Conservation (phyloP, 2,888 invertebrate species). For the Nemotelus pantherinus region DNA sequence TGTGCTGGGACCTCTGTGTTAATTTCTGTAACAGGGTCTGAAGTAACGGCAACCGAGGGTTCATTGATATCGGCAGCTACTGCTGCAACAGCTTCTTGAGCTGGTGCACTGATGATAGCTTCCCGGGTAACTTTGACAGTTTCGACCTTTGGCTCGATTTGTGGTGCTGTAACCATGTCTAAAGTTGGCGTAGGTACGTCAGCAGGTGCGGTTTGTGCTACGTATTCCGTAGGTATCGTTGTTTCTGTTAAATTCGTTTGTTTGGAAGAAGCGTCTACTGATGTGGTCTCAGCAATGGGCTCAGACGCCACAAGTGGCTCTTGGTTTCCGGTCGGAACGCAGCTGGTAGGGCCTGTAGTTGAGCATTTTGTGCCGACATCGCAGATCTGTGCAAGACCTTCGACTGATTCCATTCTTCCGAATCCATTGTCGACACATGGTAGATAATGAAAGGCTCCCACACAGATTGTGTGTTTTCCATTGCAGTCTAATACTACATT, state of each 20-base stretch:
- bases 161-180: background rate
- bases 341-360: constrained; percentile 59
- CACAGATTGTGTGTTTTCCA: constrained; percentile 59
- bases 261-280: constrained; percentile 34
- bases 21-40: constrained; percentile 5
- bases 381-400: constrained; percentile 54
- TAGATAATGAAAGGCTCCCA: constrained; percentile 59
- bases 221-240: constrained; percentile 15
- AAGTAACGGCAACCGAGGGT: no score
- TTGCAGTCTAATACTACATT: constrained; percentile 55
- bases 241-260: constrained; percentile 34
- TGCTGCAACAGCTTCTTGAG: background rate
- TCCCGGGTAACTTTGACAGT: no score
- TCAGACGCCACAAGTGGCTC: background rate
- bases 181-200: background rate
- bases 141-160: no score
- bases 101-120: background rate
- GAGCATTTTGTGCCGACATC: constrained; percentile 56
- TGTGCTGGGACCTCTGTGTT: background rate
- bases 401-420: constrained; percentile 53
- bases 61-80: background rate
- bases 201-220: background rate
- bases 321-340: constrained; percentile 53
- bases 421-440: constrained; percentile 53
- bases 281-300: constrained; percentile 2